Evolutionary conservation across 2,113 vertebrate genomes (phyloP).

Genomic region (Gnathonemus echidnorhynchus): DNA sequence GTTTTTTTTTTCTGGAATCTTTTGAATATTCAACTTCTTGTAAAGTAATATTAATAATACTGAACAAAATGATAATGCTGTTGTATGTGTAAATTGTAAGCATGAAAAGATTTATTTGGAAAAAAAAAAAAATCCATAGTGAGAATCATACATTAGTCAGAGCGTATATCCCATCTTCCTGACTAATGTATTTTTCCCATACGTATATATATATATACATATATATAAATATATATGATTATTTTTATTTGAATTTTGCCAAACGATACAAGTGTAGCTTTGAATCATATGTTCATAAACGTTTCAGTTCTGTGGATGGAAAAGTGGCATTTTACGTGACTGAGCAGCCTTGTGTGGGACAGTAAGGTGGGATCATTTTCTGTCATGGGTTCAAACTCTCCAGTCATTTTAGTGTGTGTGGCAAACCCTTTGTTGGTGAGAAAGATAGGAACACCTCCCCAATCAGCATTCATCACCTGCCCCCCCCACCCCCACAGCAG

Average conservation of each 20-base stretch:
- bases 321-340: constrained; percentile 12
- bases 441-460: background rate
- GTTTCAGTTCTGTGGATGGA: constrained; percentile 4
- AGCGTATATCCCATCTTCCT: constrained; percentile 40
- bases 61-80: constrained; percentile 29
- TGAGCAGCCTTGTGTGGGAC: constrained; percentile 14
- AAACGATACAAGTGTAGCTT: constrained; percentile 15
- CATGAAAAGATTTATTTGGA: constrained; percentile 67
- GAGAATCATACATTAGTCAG: constrained; percentile 67
- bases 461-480: background rate
- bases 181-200: constrained; percentile 24
- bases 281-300: constrained; percentile 15
- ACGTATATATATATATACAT: constrained; percentile 34
- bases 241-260: constrained; percentile 24
- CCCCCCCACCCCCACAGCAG: background rate
- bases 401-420: background rate
- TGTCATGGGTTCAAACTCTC: background rate
- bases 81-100: constrained; percentile 70
- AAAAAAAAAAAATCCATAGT: constrained; percentile 43
- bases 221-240: constrained; percentile 21
- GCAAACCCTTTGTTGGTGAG: background rate
- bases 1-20: constrained; percentile 8
- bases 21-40: constrained; percentile 27
- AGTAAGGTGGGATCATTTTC: background rate
- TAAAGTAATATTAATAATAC: constrained; percentile 46